Evolutionary conservation across 2,888 invertebrate genomes (phyloP), one percentile per base, ranked within the genome.

Genomic region (Tyria jacobaeae): DNA sequence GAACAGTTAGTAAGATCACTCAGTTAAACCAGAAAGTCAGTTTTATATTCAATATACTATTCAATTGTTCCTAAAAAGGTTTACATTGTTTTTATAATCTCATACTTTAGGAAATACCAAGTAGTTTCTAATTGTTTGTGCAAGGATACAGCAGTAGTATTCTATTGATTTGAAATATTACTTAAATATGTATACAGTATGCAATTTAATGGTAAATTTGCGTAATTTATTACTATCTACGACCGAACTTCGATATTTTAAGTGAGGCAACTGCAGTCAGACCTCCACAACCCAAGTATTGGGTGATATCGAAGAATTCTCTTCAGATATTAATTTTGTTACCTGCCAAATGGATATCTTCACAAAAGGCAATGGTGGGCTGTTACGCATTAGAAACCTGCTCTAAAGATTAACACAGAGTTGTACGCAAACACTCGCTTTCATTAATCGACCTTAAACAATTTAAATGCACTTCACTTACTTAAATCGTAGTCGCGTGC

Each of bases 401-500:
- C 27, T 21, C 41, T 10, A 21, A 3, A 44, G 41, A 44, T 44
- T 17, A 44, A 44, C 31, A 21, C 21, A 51, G 54, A 61, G 50
- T 15, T 49, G 57, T 66, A 63, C 60, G 68, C 64, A 69, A 47
- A 51, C 62, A 71, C 64, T 70, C 57, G 58, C 66, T 71, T 73
- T 83, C 81, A 76, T 77, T 70, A 71, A 76, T 70, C 70, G 72
- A 65, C 73, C 75, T 74, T 75, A 61, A 70, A 69, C 68, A 70
- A 78, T 75, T 73, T 84, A 78, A 75, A 80, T 76, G 79, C 75
- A 74, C 78, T 78, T 78, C 69, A 75, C 72, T 76, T 73, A 80
- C 75, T 77, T 72, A 80, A 78, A 76, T 77, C 75, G 72, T 79
- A 70, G 77, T 89, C 73, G 92, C 92, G 91, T 93, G 92, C 88